Conservation (phyloP, 2,888 invertebrate genomes). For the Dolichomitus sp. region DNA sequence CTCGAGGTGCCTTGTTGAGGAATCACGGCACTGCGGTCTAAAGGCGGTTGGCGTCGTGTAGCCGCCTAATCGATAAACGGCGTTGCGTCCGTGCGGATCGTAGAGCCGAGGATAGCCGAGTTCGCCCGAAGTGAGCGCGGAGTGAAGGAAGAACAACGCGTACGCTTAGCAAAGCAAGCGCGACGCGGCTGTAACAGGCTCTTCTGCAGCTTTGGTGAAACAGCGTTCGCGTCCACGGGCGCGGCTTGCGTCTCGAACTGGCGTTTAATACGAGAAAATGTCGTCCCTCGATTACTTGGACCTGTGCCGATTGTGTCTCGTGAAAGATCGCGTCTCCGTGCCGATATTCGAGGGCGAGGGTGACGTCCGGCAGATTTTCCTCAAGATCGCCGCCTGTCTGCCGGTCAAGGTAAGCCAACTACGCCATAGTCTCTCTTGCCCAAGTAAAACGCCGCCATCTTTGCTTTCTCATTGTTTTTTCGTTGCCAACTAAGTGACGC, state of each 20-base stretch:
- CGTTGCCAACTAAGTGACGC: not conserved
- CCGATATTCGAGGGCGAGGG: constrained; percentile 91
- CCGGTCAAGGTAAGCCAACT: constrained; percentile 90
- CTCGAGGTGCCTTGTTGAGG: not conserved
- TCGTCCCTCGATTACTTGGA: constrained; percentile 85
- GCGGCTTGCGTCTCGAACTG: constrained; percentile 81
- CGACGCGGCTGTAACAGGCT: constrained; percentile 48
- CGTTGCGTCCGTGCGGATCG: constrained; percentile 25
- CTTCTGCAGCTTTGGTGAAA: constrained; percentile 74
- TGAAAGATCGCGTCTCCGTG: constrained; percentile 89
- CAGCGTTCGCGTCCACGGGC: constrained; percentile 81
- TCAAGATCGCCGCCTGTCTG: constrained; percentile 91
- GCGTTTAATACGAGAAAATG: constrained; percentile 82
- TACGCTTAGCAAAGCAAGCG: constrained; percentile 50
- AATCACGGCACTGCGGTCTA: constrained; percentile 38
- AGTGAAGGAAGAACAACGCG: constrained; percentile 41
- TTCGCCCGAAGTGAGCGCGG: constrained; percentile 26
- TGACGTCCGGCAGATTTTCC: constrained; percentile 88
- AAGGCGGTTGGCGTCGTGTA: constrained; percentile 55
- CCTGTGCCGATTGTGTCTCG: constrained; percentile 85
- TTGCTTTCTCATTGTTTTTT: constrained; percentile 65
- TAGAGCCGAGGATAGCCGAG: constrained; percentile 22
- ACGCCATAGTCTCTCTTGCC: constrained; percentile 51
- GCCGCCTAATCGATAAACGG: constrained; percentile 66
- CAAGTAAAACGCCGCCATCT: constrained; percentile 78